Base-by-base conservation (phyloP, 1,140 invertebrate genomes). In the Pectinophora gossypiella region DNA sequence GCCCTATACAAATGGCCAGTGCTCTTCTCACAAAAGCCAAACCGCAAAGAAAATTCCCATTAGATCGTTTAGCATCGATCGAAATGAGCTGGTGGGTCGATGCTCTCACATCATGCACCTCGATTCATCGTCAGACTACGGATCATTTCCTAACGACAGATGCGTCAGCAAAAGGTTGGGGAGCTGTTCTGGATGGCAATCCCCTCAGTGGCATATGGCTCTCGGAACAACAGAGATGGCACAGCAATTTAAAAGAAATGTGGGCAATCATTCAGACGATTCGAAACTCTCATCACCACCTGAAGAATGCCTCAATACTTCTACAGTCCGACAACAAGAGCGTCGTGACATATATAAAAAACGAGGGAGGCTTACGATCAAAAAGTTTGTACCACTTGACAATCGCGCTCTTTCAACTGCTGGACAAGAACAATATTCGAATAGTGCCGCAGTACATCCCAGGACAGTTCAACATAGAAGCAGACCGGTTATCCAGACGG, bases 321-420 rank as follows among this genome's bases (percentile, higher is more conserved):
- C 7, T 72, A 7, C 69, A 70, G 38, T 59, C 69, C 32, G 64
- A 72, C 63, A 72, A 61, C 66, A 66, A 48, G 35, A 69, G 62
- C 12, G 22, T 68, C 4, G 59, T 68, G 16, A 49, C 59, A 0
- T 69, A 69, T 35, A 59, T 44, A 18, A 35, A 62, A 64, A 13
- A 71, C 68, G 42, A 62, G 35, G 38, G 70, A 56, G 16, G n/a
- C 61, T 9, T 32, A 47, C n/a, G 56, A 66, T 9, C 54, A 53
- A 47, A 43, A 58, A 20, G 7, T 13, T 13, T 44, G 5, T 44
- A 19, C 19, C 3, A 19, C 10, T 43, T 69, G 6, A 66, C 69
- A 1, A 57, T 48, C 18, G 45, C 56, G 10, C 12, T 66, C 3
- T 58, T 72, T 2, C 16, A 51, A 1, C 19, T 64, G n/a, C 54